These are phyloP conservation scores for Selene dorsalis DNA, from an alignment of 2,797 vertebrate genomes.

Conservation along the genomic window DNA sequence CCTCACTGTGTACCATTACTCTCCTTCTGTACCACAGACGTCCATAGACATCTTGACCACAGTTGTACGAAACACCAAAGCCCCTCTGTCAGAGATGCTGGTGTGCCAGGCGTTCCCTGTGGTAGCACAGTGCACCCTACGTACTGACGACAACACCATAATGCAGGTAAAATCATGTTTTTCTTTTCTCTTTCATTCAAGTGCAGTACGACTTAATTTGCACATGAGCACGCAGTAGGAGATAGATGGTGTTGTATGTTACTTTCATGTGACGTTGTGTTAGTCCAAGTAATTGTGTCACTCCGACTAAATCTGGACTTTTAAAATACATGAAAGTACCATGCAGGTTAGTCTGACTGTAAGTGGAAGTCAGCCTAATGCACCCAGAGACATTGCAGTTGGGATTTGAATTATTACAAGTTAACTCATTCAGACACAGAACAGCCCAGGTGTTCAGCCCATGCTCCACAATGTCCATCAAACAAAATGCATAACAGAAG, in stretches of 20 bases:
- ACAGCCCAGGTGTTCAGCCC: too few species aligned
- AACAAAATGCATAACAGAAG: too few species aligned
- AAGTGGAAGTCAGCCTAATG: too few species aligned
- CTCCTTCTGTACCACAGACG: slow-evolving; percentile 82
- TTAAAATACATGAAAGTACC: too few species aligned
- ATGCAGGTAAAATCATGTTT: slow-evolving; percentile 90
- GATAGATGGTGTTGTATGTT: not conserved
- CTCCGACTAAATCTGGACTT: too few species aligned
- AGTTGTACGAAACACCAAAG: slow-evolving; percentile 95
- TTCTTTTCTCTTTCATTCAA: not conserved
- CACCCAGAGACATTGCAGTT: too few species aligned
- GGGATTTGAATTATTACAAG: too few species aligned
- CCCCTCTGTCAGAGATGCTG: slow-evolving; percentile 95
- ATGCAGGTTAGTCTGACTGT: too few species aligned
- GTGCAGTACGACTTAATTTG: not conserved
- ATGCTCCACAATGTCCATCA: too few species aligned
- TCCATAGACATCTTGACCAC: slow-evolving; percentile 98
- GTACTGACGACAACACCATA: slow-evolving; percentile 95
- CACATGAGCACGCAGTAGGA: not conserved
- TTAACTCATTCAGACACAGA: too few species aligned
- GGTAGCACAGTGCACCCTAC: slow-evolving; percentile 96
- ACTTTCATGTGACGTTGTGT: too few species aligned
- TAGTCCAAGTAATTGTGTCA: too few species aligned
- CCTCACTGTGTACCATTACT: not conserved
- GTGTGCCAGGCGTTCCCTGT: slow-evolving; percentile 97